phyloP scores from a whole-genome alignment of 2,113 vertebrate genomes.

The Colius striatus region DNA sequence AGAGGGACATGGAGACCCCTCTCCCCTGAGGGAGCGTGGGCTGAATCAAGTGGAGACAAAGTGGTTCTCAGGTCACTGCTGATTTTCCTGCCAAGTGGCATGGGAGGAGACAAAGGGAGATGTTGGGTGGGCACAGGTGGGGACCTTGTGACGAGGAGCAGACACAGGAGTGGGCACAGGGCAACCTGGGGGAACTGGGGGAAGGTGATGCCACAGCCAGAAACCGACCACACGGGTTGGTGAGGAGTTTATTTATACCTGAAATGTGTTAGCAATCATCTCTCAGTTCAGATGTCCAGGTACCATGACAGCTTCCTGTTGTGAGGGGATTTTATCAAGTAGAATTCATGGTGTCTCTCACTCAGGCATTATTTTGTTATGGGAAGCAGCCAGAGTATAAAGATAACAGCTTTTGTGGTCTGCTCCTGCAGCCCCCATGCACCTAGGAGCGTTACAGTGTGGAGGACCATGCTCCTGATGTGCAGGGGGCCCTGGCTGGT shows the following conservation, averaged over 20 bases:
- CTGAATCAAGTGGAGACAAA: background rate
- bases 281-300: background rate
- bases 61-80: background rate
- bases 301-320: background rate
- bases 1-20: background rate
- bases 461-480: background rate
- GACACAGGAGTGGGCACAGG: background rate
- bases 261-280: background rate
- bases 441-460: background rate
- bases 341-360: background rate
- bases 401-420: background rate
- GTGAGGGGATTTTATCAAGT: background rate
- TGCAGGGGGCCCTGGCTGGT: background rate
- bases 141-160: background rate
- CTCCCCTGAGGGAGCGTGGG: accelerated
- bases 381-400: background rate
- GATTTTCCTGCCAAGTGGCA: background rate
- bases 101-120: background rate
- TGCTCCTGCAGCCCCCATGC: background rate
- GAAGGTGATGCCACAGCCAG: background rate
- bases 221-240: background rate
- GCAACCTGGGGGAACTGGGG: background rate
- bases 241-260: background rate
- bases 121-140: background rate
- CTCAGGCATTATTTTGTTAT: background rate